Conservation (phyloP, 1,140 invertebrate genomes). For the Musca vetustissima region DNA sequence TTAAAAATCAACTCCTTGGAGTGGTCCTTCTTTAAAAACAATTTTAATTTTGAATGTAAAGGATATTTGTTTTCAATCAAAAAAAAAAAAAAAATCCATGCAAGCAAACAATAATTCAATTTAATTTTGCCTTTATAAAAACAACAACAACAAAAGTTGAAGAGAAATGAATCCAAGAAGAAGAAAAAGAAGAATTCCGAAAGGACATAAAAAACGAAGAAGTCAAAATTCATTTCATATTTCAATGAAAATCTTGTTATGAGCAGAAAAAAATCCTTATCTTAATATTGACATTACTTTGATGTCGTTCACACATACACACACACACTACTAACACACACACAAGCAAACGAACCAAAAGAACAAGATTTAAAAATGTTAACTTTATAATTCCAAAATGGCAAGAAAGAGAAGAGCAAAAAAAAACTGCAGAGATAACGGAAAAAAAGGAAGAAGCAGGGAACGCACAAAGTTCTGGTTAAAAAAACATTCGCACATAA, state of each 20-base stretch:
- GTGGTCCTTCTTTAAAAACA: too few species aligned
- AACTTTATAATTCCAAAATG: conserved; percentile 6
- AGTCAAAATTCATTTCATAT: conserved; percentile 12
- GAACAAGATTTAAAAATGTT: conserved; percentile 12
- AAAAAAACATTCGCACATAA: conserved; percentile 55
- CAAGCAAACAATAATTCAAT: conserved; percentile 16
- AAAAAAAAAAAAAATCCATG: background rate
- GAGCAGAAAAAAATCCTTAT: conserved; percentile 10
- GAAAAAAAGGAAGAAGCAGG: background rate
- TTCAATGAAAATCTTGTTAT: background rate
- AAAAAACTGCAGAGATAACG: background rate
- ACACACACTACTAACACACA: conserved; percentile 3
- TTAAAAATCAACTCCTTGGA: too few species aligned
- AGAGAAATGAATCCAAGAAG: conserved; percentile 3
- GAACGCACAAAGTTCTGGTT: conserved; percentile 45
- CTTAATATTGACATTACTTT: conserved; percentile 18
- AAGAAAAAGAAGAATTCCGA: background rate
- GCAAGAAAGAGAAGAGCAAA: conserved; percentile 6
- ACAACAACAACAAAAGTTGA: conserved; percentile 2
- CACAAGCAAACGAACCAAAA: too few species aligned
- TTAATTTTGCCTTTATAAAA: background rate
- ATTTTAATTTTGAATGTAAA: too few species aligned
- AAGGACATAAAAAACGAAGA: too few species aligned
- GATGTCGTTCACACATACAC: too few species aligned
- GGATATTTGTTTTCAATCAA: background rate